Evolutionary conservation across 2,888 invertebrate species (phyloP), one percentile per base, ranked within the genome.

Genomic region (Oasisia sp.): DNA sequence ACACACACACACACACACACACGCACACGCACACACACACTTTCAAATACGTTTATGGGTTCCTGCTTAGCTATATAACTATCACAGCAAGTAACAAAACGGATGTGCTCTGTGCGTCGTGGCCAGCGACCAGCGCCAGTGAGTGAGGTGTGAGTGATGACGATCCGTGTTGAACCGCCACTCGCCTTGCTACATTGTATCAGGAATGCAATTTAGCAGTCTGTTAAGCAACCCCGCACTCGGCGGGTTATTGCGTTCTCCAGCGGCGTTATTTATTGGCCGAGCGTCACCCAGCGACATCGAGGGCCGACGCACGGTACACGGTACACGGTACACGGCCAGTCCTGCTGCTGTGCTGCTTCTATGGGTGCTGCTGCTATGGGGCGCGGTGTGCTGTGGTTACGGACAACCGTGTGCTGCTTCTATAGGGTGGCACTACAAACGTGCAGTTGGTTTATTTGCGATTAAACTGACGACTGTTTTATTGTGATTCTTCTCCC

Each of bases 1-100:
- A 90, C 90, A n/a, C 32, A 90, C 32, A 27, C 44, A 90, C 44
- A n/a, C 27, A 90, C 90, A n/a, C 90, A 90, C 44, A 27, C 14
- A 90, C 32, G n/a, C 89, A 90, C 90, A 92, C 44, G 58, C 32
- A 50, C 32, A 32, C n/a, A 45, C 12, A 92, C 32, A 27, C 74
- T 0, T 89, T 32, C 32, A 7, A 74, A n/a, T 19, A 89, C n/a
- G 27, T 12, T 92, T n/a, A 32, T 56, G 58, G 74, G 12, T 32
- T 91, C 91, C 11, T 32, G 11, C 89, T 32, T 89, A 45, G 89
- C 74, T 89, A 45, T 27, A 9, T 89, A 45, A 32, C 74, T 89
- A 45, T 27, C 3, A 12, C 19, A 90, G 32, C 38, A 32, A 38
- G 27, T n/a, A 19, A 27, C 74, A 74, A 27, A 27, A 74, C 7